Base-by-base conservation (phyloP, 2,797 vertebrate species). In the Masticophis lateralis region DNA sequence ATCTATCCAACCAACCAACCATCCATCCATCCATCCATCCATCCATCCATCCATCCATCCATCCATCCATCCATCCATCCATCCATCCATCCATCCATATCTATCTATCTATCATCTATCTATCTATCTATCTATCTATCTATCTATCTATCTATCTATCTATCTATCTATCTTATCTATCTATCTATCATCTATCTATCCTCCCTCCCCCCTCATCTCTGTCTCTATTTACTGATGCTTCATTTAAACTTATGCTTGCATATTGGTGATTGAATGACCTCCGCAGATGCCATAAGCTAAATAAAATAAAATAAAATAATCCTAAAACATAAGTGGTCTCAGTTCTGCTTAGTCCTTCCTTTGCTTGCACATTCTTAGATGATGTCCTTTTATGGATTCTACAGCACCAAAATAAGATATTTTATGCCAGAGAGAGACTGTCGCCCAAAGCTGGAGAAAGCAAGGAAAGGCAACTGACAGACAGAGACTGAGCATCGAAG, bases 401-500 rank as follows among this genome's bases (percentile, higher is more conserved):
- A 89, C 90, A 51, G 7, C 69, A 32, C 0, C 60, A 74, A 74
- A 74, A 74, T 25, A 88, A 8, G 53, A 91, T 7, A 3, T 27
- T 47, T 0, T 79, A 47, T 60, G 27, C 13, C 86, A 61, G 95
- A 94, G 93, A 93, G 5, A 89, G 28, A 63, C 12, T 18, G 0
- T 37, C 66, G 13, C 14, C 12, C 63, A 56, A 89, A 86, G 43
- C 28, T 4, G 27, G 2, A 59, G 25, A 47, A 79, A 90, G 22
- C 74, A 83, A 92, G 93, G 90, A 0, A 20, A 90, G 59, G 88
- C 57, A 94, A 61, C 61, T 93, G 95, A 94, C 95, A 90, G 95
- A 95, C 94, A 94, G 92, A 92, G 92, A 92, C 60, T 25, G 37
- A 88, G 59, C 93, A 96, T 93, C 93, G 13, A 8, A 96, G 97